Evolutionary conservation across 2,888 invertebrate genomes (phyloP).

Genomic region (Drosophila pseudotakahashii): DNA sequence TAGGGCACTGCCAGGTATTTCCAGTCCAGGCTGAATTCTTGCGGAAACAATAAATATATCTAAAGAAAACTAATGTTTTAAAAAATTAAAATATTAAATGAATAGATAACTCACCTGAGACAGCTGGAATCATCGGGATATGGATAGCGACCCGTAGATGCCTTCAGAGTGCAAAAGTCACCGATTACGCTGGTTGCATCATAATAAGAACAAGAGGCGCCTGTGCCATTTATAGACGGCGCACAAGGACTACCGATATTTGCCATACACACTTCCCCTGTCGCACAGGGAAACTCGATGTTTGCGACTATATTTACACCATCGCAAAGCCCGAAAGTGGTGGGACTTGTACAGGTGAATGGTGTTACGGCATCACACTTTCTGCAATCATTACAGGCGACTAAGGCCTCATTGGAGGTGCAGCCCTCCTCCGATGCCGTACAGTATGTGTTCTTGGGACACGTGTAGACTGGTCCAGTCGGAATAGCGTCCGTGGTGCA

Average conservation of each 20-base stretch:
- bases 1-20: constrained; percentile 20
- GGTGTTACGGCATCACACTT: constrained; percentile 3
- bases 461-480: constrained; percentile 42
- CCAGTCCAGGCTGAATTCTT: constrained; percentile 13
- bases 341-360: constrained; percentile 19
- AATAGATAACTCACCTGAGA: background rate
- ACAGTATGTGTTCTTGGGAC: constrained; percentile 57
- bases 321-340: constrained; percentile 2
- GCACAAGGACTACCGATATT: constrained; percentile 1
- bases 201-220: constrained; percentile 8
- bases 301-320: background rate
- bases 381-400: constrained; percentile 14
- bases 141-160: constrained; percentile 17
- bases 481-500: constrained; percentile 25
- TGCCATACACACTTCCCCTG: constrained; percentile 21
- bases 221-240: background rate
- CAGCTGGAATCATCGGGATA: constrained; percentile 24
- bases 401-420: background rate
- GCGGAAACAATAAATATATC: constrained; percentile 18
- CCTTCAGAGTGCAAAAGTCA: constrained; percentile 2
- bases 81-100: rapidly evolving
- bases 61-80: background rate
- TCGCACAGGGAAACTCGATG: background rate
- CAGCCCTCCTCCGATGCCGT: background rate
- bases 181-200: background rate